These are phyloP conservation scores for Oeneis ivallda DNA, from an alignment of 2,888 invertebrate genomes.

Conservation along the genomic window DNA sequence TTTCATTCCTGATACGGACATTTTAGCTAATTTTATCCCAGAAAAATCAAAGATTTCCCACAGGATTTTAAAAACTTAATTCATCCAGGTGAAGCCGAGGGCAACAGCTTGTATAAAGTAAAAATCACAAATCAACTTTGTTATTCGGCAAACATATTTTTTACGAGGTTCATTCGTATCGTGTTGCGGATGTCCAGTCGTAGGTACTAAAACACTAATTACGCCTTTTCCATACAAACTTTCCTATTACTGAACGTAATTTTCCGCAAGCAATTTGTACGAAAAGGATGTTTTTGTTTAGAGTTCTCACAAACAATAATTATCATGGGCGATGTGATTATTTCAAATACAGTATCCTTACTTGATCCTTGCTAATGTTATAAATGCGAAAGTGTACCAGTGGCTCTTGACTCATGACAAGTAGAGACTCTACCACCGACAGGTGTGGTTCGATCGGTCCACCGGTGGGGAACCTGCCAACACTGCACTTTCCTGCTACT, in stretches of 20 bases:
- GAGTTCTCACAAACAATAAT: constrained; percentile 4
- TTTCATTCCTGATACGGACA: too few relatives aligned
- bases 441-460: background rate
- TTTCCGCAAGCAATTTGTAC: background rate
- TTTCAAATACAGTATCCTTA: background rate
- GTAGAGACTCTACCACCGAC: background rate
- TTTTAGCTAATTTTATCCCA: too few relatives aligned
- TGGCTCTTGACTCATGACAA: too few relatives aligned
- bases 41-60: too few relatives aligned
- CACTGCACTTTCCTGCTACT: background rate
- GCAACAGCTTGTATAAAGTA: too few relatives aligned
- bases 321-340: background rate
- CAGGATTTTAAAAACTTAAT: too few relatives aligned
- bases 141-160: background rate
- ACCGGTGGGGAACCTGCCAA: too few relatives aligned
- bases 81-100: too few relatives aligned
- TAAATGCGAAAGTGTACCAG: background rate
- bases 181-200: background rate
- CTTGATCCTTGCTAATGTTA: background rate
- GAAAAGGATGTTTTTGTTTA: background rate
- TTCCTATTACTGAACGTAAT: background rate
- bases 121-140: too few relatives aligned
- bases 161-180: background rate
- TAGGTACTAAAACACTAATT: constrained; percentile 1
- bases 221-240: background rate